Evolutionary conservation across 2,888 invertebrate species (phyloP).

Genomic region (Lepidonotus clava): DNA sequence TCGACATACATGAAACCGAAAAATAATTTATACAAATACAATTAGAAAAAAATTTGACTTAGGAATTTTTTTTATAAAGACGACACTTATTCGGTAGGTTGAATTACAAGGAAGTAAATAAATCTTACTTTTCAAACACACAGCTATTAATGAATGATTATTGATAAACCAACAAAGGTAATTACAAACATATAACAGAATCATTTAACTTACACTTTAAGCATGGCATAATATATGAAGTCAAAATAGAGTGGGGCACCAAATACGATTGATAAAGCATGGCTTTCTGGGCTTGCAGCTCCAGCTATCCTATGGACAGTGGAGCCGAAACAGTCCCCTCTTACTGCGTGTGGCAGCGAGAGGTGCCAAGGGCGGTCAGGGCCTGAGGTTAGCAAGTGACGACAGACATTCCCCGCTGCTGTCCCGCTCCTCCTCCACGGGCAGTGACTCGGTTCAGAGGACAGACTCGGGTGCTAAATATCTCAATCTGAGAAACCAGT

Average conservation of each 20-base stretch:
- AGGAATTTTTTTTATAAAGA: too few species aligned
- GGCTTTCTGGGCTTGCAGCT: constrained; percentile 47
- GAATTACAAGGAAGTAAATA: too few species aligned
- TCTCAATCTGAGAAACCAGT: neutral
- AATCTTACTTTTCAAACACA: too few species aligned
- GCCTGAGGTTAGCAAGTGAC: neutral
- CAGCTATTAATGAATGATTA: constrained; percentile 11
- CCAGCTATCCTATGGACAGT: constrained; percentile 37
- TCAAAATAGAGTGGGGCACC: too few species aligned
- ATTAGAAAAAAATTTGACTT: too few species aligned
- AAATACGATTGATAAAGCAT: neutral
- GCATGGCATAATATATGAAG: too few species aligned
- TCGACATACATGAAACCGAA: too few species aligned
- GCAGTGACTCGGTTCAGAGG: constrained; percentile 5
- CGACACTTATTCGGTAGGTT: too few species aligned
- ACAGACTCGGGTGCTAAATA: neutral
- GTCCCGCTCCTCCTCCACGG: neutral
- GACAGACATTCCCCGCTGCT: neutral
- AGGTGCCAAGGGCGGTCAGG: neutral
- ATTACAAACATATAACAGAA: too few species aligned
- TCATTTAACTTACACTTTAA: too few species aligned
- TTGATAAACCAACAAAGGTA: too few species aligned
- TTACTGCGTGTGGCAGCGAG: neutral
- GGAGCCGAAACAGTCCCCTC: constrained; percentile 1
- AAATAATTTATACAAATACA: too few species aligned